Evolutionary conservation across 2,113 vertebrate species (phyloP).

Genomic region (Prochilodus magdalenae): DNA sequence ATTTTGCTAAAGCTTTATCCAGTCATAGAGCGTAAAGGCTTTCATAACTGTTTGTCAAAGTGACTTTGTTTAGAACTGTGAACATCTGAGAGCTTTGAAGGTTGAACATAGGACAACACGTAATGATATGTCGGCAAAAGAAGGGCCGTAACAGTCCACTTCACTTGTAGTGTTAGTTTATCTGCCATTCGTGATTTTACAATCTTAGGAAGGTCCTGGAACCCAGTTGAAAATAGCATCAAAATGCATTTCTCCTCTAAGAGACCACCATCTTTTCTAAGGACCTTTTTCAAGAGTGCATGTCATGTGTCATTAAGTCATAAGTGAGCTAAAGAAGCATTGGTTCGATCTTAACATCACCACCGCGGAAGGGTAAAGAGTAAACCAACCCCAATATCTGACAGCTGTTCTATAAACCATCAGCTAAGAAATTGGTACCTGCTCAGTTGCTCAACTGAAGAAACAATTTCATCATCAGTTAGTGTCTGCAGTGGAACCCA

Average conservation of each 20-base stretch:
- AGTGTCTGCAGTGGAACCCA: conserved; percentile 1
- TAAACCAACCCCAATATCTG: background rate
- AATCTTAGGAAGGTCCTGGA: background rate
- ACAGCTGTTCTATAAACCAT: conserved; percentile 33
- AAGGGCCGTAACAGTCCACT: background rate
- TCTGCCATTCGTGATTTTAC: conserved; percentile 9
- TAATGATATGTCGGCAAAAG: background rate
- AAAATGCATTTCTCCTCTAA: too few relatives aligned
- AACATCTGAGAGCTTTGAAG: background rate
- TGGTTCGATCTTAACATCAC: background rate
- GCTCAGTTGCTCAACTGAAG: conserved; percentile 15
- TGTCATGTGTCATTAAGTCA: background rate
- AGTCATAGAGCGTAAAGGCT: background rate
- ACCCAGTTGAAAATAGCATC: background rate
- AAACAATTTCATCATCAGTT: conserved; percentile 16
- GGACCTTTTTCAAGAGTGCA: background rate
- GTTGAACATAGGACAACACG: background rate
- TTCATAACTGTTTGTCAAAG: conserved; percentile 11
- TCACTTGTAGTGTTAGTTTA: background rate
- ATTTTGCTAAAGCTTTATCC: background rate
- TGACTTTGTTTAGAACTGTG: background rate
- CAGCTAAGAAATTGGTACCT: conserved; percentile 20
- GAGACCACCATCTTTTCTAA: background rate
- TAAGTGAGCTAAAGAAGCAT: conserved; percentile 18
- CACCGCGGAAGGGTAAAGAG: background rate